Evolutionary conservation across 1,140 invertebrate species (phyloP).

Genomic region (Drosophila lowei): DNA sequence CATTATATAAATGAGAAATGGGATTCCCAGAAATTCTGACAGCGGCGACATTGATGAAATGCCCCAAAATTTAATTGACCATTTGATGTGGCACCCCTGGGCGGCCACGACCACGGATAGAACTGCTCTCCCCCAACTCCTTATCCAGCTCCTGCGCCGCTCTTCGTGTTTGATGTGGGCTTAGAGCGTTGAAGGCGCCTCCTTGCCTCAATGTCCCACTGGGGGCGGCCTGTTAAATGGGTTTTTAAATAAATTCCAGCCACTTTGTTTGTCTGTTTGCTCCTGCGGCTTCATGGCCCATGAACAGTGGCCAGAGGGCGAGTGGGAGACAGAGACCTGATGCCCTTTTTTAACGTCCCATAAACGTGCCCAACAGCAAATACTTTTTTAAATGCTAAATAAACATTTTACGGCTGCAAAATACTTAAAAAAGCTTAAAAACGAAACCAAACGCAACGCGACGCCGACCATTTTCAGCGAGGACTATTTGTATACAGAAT

Average conservation of each 20-base stretch:
- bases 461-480: background rate
- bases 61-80: constrained; percentile 73
- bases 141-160: constrained; percentile 3
- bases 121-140: background rate
- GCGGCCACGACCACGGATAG: constrained; percentile 6
- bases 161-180: constrained; percentile 65
- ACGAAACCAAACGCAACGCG: constrained; percentile 9
- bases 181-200: constrained; percentile 52
- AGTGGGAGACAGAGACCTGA: constrained; percentile 18
- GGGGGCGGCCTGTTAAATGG: constrained; percentile 63
- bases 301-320: constrained; percentile 17
- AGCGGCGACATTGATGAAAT: constrained; percentile 69
- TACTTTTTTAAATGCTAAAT: constrained; percentile 79
- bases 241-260: constrained; percentile 78
- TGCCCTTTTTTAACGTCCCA: constrained; percentile 76
- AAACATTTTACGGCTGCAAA: constrained; percentile 72
- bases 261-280: constrained; percentile 70
- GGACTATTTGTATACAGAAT: background rate
- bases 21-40: constrained; percentile 50
- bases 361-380: constrained; percentile 73
- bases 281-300: constrained; percentile 40
- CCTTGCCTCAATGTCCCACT: constrained; percentile 22
- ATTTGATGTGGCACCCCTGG: constrained; percentile 60
- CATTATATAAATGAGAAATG: constrained; percentile 54
- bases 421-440: constrained; percentile 68